Conservation (phyloP, 2,888 invertebrate species). For the Oligia latruncula region DNA sequence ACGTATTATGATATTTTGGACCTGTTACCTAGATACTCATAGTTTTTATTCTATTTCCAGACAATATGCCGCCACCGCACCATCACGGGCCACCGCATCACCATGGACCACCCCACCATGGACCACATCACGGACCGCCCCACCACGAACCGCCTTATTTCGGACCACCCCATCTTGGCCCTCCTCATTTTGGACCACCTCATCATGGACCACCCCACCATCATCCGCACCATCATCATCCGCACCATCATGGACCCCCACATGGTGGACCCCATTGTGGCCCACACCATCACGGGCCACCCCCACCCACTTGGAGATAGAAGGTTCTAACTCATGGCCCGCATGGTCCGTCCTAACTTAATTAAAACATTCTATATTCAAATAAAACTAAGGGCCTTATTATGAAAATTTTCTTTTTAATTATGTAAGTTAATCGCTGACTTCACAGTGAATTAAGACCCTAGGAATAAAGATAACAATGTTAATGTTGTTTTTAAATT, state of each 20-base stretch:
- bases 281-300: slow-evolving; percentile 39
- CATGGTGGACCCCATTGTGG: slow-evolving; percentile 15
- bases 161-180: slow-evolving; percentile 36
- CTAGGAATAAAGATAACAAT: slow-evolving; percentile 61
- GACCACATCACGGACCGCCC: slow-evolving; percentile 38
- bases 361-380: slow-evolving; percentile 14
- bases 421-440: slow-evolving; percentile 53
- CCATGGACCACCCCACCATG: slow-evolving; percentile 43
- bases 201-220: slow-evolving; percentile 41
- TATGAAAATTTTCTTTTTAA: slow-evolving; percentile 51
- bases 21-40: background rate
- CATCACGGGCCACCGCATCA: slow-evolving; percentile 55
- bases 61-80: slow-evolving; percentile 69
- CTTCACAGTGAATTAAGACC: slow-evolving; percentile 55
- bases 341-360: background rate
- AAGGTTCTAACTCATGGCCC: background rate
- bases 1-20: background rate
- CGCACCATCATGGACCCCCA: slow-evolving; percentile 34
- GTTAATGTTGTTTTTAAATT: slow-evolving; percentile 64
- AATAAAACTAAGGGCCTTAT: slow-evolving; percentile 37
- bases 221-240: slow-evolving; percentile 31
- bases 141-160: slow-evolving; percentile 26
- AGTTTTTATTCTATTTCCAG: slow-evolving; percentile 53
- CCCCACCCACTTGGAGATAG: slow-evolving; percentile 45
- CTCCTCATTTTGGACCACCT: slow-evolving; percentile 37